A percentile compares a stretch with the other conserved stretches of the same genome.
These are phyloP conservation scores for Lagenorhynchus albirostris DNA, from an alignment of 2,113 vertebrate genomes.

Conservation along the genomic window DNA sequence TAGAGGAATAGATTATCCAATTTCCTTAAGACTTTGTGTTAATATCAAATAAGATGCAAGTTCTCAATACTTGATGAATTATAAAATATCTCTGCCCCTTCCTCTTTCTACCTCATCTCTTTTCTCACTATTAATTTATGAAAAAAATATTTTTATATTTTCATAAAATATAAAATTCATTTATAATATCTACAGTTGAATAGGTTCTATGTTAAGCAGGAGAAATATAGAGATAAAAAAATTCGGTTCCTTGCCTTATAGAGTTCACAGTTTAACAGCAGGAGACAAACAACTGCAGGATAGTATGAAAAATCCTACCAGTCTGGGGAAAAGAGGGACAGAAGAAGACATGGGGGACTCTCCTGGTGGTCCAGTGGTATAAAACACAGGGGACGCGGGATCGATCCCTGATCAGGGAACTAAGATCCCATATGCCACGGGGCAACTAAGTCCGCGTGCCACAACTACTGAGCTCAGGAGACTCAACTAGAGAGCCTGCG, in stretches of 20 bases:
- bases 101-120: not conserved
- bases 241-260: not conserved
- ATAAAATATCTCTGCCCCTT: not conserved
- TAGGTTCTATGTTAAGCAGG: not conserved
- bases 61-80: not conserved
- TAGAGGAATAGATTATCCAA: not conserved
- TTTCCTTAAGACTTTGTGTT: not conserved
- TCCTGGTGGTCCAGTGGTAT: no score
- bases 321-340: not conserved
- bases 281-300: not conserved
- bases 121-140: not conserved
- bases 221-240: not conserved
- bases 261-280: not conserved
- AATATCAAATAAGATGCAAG: not conserved
- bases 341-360: not conserved
- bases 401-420: no score
- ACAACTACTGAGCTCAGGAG: no score
- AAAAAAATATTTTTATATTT: not conserved
- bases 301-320: not conserved
- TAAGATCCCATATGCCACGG: no score
- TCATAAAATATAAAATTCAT: constrained; percentile 20
- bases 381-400: no score
- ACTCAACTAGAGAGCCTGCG: no score
- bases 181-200: not conserved
- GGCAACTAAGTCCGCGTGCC: no score